Percentiles rank a stretch among this genome's conserved stretches.
These are phyloP conservation scores for Xenus cinereus DNA, from an alignment of 2,113 vertebrate species.

Conservation along the genomic window DNA sequence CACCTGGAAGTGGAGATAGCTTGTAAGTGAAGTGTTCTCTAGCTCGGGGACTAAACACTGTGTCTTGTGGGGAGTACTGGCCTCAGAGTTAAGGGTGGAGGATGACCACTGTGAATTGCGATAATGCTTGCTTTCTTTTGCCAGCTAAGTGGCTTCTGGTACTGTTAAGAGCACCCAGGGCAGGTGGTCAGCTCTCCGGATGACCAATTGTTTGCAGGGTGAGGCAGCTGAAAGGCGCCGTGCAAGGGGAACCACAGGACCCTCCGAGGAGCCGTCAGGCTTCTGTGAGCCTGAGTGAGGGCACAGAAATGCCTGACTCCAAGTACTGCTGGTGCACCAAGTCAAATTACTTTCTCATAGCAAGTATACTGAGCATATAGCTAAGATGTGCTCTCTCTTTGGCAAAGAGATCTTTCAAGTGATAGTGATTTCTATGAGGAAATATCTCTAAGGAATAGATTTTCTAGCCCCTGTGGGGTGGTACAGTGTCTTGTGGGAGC, in stretches of 20 bases:
- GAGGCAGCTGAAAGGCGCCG: rapidly evolving
- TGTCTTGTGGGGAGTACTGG: neutral
- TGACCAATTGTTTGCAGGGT: rapidly evolving
- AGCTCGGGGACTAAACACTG: neutral
- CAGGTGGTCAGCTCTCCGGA: neutral
- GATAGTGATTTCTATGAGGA: neutral
- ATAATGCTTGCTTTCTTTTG: neutral
- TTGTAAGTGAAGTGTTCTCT: neutral
- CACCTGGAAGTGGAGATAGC: neutral
- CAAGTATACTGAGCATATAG: neutral
- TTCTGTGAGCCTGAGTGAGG: neutral
- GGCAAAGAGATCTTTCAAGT: neutral
- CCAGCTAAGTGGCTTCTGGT: neutral
- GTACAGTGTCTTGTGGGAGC: neutral
- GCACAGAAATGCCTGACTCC: neutral
- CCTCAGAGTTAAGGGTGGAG: neutral
- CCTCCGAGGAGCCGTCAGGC: rapidly evolving
- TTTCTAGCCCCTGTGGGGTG: neutral
- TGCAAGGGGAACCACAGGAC: neutral
- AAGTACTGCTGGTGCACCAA: neutral
- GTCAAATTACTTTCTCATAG: neutral
- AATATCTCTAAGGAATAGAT: neutral
- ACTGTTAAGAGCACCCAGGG: neutral
- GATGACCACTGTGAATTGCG: neutral
- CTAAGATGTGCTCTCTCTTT: neutral